Percentiles rank a stretch among this genome's conserved stretches.
Evolutionary conservation across 1,140 invertebrate genomes (phyloP).

Genomic region (Drosophila hydei): DNA sequence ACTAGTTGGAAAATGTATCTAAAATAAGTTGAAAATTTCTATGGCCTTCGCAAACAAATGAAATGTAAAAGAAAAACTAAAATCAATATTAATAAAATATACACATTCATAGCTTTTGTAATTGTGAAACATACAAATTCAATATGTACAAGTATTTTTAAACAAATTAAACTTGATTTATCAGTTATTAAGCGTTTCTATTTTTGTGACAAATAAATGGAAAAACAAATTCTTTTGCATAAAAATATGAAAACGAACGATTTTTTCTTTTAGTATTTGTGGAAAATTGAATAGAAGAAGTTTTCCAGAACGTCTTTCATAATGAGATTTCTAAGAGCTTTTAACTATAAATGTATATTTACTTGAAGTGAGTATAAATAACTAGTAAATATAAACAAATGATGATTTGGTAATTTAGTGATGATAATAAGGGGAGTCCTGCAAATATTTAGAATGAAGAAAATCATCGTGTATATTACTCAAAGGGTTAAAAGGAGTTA

Average conservation of each 20-base stretch:
- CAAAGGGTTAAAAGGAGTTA: too few species aligned
- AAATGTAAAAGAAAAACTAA: slow-evolving; percentile 38
- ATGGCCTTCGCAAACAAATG: slow-evolving; percentile 62
- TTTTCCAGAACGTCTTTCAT: too few species aligned
- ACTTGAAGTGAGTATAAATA: too few species aligned
- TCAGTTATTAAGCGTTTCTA: slow-evolving; percentile 54
- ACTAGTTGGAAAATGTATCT: slow-evolving; percentile 46
- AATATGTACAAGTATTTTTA: slow-evolving; percentile 42
- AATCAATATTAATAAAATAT: slow-evolving; percentile 53
- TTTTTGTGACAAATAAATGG: slow-evolving; percentile 74
- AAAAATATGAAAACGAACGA: slow-evolving; percentile 10
- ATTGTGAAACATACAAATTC: slow-evolving; percentile 45
- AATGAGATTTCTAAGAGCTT: too few species aligned
- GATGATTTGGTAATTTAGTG: too few species aligned
- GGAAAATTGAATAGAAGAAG: too few species aligned
- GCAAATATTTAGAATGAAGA: too few species aligned
- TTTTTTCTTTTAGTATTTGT: background rate
- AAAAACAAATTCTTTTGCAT: slow-evolving; percentile 63
- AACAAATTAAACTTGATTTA: slow-evolving; percentile 24
- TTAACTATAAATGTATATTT: too few species aligned
- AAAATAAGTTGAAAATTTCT: slow-evolving; percentile 35
- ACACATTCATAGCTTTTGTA: slow-evolving; percentile 75
- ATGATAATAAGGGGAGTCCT: too few species aligned
- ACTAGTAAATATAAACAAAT: too few species aligned
- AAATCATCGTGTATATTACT: too few species aligned